A percentile compares a stretch with the other conserved stretches of the same genome.
Conservation (phyloP, 2,888 invertebrate species). For the Cephus pulcher region DNA sequence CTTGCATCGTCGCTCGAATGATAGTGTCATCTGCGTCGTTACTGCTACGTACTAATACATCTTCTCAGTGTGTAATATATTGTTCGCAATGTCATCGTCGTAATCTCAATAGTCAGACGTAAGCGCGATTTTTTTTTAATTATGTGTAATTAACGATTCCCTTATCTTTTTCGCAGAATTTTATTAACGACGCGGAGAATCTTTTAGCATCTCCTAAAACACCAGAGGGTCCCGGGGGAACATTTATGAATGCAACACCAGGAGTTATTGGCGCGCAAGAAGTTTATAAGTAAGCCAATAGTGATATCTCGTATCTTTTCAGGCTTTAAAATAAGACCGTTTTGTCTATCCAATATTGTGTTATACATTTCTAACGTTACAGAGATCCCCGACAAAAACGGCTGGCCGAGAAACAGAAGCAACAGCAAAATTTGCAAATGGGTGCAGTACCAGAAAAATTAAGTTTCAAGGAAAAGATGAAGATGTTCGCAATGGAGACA, state of each 20-base stretch:
- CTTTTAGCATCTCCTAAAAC: constrained; percentile 83
- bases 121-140: not conserved
- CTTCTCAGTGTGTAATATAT: constrained; percentile 10
- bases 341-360: not conserved
- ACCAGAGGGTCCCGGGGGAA: constrained; percentile 71
- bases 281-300: constrained; percentile 81
- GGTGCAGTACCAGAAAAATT: constrained; percentile 89
- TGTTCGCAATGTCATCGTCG: constrained; percentile 11
- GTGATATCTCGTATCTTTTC: not conserved
- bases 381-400: constrained; percentile 92
- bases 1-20: constrained; percentile 7
- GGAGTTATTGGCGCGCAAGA: constrained; percentile 99
- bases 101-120: not conserved
- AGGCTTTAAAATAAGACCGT: not conserved
- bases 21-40: constrained; percentile 2
- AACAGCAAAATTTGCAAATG: constrained; percentile 72
- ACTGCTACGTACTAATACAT: constrained; percentile 3
- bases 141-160: not conserved
- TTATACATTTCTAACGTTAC: constrained; percentile 29
- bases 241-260: constrained; percentile 79
- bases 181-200: constrained; percentile 83
- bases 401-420: constrained; percentile 81
- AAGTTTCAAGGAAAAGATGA: constrained; percentile 99
- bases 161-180: constrained; percentile 71
- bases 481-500: constrained; percentile 97